These are phyloP conservation scores for Esperia sulphurella DNA, from an alignment of 2,888 invertebrate species.

Conservation along the genomic window DNA sequence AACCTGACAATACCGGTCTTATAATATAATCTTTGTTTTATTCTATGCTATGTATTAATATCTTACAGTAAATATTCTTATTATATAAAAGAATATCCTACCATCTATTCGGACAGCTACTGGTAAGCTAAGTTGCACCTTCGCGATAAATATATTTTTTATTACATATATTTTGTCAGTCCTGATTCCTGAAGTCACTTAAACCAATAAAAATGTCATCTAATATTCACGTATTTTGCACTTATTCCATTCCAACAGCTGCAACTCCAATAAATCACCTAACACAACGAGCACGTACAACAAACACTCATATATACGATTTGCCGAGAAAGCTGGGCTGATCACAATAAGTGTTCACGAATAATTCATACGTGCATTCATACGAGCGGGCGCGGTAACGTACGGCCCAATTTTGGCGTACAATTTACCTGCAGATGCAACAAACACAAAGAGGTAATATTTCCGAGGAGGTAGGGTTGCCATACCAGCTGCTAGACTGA, in stretches of 20 bases:
- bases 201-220: neutral
- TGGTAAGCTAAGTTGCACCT: too few species aligned
- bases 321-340: constrained; percentile 50
- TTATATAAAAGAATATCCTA: too few species aligned
- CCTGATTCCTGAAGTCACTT: too few species aligned
- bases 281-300: constrained; percentile 6
- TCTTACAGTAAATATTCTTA: too few species aligned
- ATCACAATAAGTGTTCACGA: constrained; percentile 70
- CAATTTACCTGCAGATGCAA: constrained; percentile 79
- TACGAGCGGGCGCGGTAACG: constrained; percentile 46
- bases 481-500: neutral
- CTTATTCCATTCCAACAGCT: neutral
- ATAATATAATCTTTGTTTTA: too few species aligned
- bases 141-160: too few species aligned
- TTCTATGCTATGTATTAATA: too few species aligned
- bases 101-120: too few species aligned
- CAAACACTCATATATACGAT: constrained; percentile 6
- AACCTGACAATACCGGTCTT: too few species aligned
- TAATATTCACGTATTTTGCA: neutral
- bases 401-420: constrained; percentile 70
- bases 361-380: constrained; percentile 71
- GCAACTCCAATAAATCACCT: constrained; percentile 5
- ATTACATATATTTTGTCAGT: neutral
- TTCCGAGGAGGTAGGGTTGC: constrained; percentile 38
- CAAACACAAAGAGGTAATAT: constrained; percentile 74